Evolutionary conservation across 1,140 invertebrate genomes (phyloP), one percentile per base, ranked within the genome.

Genomic region (Hyles vespertilio): DNA sequence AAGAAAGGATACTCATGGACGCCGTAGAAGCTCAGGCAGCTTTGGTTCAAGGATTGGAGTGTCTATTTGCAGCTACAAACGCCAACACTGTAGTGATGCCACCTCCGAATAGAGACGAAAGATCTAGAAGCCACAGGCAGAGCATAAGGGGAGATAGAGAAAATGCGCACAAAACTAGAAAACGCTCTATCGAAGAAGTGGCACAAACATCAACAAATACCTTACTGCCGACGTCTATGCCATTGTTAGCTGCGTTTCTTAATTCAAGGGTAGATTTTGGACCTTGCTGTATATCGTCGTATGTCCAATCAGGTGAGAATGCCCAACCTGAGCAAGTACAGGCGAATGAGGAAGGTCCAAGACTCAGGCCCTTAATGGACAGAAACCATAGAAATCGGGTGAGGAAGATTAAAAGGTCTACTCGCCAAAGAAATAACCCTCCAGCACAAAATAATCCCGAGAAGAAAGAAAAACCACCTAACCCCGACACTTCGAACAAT

Each of bases 191-290:
- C 63, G 90, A 79, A 89, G 92, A 74, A 91, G 91, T 84, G 80
- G 92, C 79, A 90, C 93, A 65, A 92, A 93, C 81, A 84, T 92
- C 84, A 84, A 94, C 89, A 61, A 89, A 89, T 67, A 92, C 92
- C 2, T 77, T 94, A 43, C 79, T 93, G 12, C 92, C 92, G 2
- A 91, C 89, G 40, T 91, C 92, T 3, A 90, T 92, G 70, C 91
- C 92, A 3, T 79, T 93, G 12, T 72, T 94, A 50, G 92, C 92
- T 5, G 91, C 92, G 3, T 91, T 93, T 69, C 79, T 94, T 3
- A 92, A 92, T 58, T 90, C 91, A 7, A 89, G 91, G 50, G 84
- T 89, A 40, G 91, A 93, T 59, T 84, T 90, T 60, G 74, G 84
- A 53, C 84, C 90, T n/a, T 85, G 87, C 40, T 89, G 84, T 66